phyloP scores from a whole-genome alignment of 1,140 invertebrate genomes.

The Hydropsyche tenuis region DNA sequence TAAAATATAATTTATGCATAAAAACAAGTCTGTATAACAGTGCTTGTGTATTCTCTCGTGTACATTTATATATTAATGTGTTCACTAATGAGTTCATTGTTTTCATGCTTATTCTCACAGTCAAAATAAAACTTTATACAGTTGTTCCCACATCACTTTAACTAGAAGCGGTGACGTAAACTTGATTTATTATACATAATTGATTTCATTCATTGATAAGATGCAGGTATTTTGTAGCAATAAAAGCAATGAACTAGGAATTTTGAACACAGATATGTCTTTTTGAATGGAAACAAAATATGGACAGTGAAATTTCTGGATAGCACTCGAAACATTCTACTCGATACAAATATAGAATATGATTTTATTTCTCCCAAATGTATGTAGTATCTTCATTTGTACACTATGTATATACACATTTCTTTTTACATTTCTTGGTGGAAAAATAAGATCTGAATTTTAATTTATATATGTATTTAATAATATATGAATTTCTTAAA shows the following conservation, averaged over 20 bases:
- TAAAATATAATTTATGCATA: constrained; percentile 49
- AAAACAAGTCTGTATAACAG: constrained; percentile 45
- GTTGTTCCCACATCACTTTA: constrained; percentile 48
- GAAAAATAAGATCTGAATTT: constrained; percentile 47
- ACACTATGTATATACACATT: constrained; percentile 49
- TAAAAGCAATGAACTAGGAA: constrained; percentile 39
- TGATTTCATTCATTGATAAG: constrained; percentile 46
- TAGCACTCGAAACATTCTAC: not conserved
- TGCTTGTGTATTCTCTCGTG: constrained; percentile 46
- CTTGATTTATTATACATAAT: constrained; percentile 46
- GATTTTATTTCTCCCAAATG: constrained; percentile 29
- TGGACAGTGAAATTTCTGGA: not conserved
- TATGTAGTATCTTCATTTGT: constrained; percentile 46
- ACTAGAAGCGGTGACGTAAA: constrained; percentile 43
- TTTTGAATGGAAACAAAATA: not conserved
- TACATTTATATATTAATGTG: constrained; percentile 42
- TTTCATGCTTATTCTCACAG: constrained; percentile 48
- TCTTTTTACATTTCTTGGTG: constrained; percentile 44
- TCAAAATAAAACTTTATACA: constrained; percentile 42
- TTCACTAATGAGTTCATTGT: constrained; percentile 51
- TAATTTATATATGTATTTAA: constrained; percentile 35
- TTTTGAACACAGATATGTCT: constrained; percentile 6
- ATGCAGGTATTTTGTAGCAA: constrained; percentile 35
- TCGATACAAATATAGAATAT: constrained; percentile 18
- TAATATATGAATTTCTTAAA: constrained; percentile 38